Evolutionary conservation across 2,113 vertebrate species (phyloP).

Genomic region (Gracilinanus agilis): DNA sequence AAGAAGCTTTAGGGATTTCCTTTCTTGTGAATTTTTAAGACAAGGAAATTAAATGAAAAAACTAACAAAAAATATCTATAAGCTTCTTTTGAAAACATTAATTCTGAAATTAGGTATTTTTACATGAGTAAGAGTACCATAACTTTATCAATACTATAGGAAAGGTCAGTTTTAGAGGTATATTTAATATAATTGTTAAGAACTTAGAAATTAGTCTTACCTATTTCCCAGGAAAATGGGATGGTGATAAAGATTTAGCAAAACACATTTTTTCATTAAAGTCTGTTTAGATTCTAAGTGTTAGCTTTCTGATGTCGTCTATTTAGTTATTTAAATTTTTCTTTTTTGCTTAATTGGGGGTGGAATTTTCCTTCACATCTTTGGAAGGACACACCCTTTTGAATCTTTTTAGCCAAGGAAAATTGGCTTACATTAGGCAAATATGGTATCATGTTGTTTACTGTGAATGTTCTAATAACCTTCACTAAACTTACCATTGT

Average conservation of each 20-base stretch:
- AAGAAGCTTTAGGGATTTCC: constrained; percentile 38
- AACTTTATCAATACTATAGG: background rate
- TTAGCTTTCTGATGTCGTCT: constrained; percentile 5
- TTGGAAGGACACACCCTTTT: constrained; percentile 28
- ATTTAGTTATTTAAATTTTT: constrained; percentile 2
- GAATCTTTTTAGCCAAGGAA: constrained; percentile 23
- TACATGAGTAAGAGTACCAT: background rate
- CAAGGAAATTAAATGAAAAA: constrained; percentile 34
- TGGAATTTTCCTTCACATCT: constrained; percentile 19
- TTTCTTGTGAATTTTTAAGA: constrained; percentile 50
- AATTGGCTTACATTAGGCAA: background rate
- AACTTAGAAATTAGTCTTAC: background rate
- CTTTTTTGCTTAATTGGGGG: background rate
- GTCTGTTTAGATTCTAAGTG: background rate
- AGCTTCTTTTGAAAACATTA: background rate
- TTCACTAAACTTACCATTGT: background rate
- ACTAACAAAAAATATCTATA: background rate
- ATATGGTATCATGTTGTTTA: background rate
- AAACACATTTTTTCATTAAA: background rate
- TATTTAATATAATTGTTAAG: background rate
- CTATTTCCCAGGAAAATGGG: constrained; percentile 24
- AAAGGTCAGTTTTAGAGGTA: background rate
- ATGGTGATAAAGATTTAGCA: background rate
- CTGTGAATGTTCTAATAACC: background rate
- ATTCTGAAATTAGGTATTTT: background rate